A percentile compares a stretch with the other conserved stretches of the same genome.
These are phyloP conservation scores for Podargus strigoides DNA, from an alignment of 2,797 vertebrate species.

Conservation along the genomic window DNA sequence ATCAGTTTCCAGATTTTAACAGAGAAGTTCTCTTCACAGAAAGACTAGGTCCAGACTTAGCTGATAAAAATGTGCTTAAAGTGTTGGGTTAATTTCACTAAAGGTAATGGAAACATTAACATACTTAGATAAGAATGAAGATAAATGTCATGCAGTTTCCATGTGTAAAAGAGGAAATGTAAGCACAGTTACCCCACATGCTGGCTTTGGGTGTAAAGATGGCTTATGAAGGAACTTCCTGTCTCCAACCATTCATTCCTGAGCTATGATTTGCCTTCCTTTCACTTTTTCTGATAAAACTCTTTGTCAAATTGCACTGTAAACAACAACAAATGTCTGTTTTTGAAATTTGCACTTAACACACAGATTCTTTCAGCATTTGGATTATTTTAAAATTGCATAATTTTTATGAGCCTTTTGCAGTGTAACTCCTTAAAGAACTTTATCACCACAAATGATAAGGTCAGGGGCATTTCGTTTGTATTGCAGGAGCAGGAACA, in stretches of 20 bases:
- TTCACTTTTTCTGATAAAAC: not conserved
- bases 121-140: not conserved
- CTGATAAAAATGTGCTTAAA: not conserved
- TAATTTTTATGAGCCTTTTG: not conserved
- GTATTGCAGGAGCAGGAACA: not conserved
- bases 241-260: not conserved
- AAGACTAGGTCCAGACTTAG: not conserved
- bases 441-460: not conserved
- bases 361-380: not conserved
- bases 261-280: not conserved
- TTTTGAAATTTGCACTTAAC: not conserved
- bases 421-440: not conserved
- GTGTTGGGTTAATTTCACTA: not conserved
- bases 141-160: not conserved
- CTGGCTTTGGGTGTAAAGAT: not conserved
- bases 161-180: not conserved
- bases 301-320: not conserved
- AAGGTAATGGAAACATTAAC: not conserved
- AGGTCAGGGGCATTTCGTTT: not conserved
- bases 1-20: not conserved
- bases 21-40: not conserved
- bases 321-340: not conserved
- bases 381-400: not conserved
- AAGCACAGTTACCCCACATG: accelerated
- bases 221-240: not conserved